Evolutionary conservation across 1,140 invertebrate species (phyloP).

Genomic region (Delia radicum): DNA sequence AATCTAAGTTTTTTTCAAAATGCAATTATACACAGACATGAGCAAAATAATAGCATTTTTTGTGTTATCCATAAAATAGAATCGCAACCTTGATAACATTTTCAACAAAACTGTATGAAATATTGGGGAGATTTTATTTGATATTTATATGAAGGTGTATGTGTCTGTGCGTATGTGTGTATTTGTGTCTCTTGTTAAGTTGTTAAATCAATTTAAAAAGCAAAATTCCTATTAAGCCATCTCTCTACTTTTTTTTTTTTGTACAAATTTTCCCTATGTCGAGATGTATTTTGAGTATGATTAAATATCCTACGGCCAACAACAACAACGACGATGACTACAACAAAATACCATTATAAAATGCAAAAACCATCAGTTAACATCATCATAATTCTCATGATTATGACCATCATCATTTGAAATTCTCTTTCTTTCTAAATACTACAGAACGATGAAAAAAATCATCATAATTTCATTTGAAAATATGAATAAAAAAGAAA

Average conservation of each 20-base stretch:
- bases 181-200: neutral
- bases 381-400: neutral
- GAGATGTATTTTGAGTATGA: neutral
- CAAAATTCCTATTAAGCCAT: neutral
- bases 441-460: neutral
- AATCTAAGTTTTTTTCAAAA: neutral
- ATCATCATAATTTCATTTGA: neutral
- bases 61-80: too few relatives aligned
- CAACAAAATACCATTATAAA: neutral
- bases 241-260: neutral
- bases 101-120: too few relatives aligned
- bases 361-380: neutral
- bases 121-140: too few relatives aligned
- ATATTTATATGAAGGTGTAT: too few relatives aligned
- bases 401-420: neutral
- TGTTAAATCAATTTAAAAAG: neutral
- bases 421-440: constrained; percentile 5
- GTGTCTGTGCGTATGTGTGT: too few relatives aligned
- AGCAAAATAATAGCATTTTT: neutral
- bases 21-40: neutral
- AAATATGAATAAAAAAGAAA: neutral
- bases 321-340: neutral
- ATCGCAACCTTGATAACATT: too few relatives aligned
- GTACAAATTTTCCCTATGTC: neutral
- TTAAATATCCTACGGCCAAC: neutral